Percentiles rank a stretch among this genome's conserved stretches.
Conservation (phyloP, 2,797 vertebrate genomes). For the Acipenser transmontanus region DNA sequence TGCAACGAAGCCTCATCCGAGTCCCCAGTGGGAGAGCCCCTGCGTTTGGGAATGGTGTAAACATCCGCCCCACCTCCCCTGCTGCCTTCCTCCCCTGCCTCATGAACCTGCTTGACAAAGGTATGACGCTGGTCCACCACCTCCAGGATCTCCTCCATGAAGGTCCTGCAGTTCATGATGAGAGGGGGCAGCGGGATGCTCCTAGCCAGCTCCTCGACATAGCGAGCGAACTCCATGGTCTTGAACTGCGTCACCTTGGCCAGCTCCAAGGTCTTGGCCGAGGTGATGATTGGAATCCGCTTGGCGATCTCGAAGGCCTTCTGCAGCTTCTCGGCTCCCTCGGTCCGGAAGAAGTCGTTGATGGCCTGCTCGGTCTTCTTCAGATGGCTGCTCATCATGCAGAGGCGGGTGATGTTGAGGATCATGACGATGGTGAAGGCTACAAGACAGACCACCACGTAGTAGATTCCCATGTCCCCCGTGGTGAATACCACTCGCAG, state of each 20-base stretch:
- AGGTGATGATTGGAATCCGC: slow-evolving; percentile 95
- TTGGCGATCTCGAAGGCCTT: slow-evolving; percentile 98
- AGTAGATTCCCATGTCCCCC: slow-evolving; percentile 95
- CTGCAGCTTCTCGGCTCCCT: slow-evolving; percentile 95
- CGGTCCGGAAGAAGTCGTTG: slow-evolving; percentile 96
- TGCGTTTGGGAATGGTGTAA: slow-evolving; percentile 79
- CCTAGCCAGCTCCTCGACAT: slow-evolving; percentile 91
- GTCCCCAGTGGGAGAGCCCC: slow-evolving; percentile 77
- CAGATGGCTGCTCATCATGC: slow-evolving; percentile 98
- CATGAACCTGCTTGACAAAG: slow-evolving; percentile 75
- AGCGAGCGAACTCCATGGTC: slow-evolving; percentile 96
- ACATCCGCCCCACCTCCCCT: slow-evolving; percentile 57
- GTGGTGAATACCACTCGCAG: slow-evolving; percentile 86
- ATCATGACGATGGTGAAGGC: slow-evolving; percentile 94
- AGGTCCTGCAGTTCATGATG: slow-evolving; percentile 96
- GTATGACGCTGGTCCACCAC: slow-evolving; percentile 92
- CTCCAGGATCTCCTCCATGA: slow-evolving; percentile 97
- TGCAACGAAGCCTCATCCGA: slow-evolving; percentile 86
- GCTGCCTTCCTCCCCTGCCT: slow-evolving; percentile 35
- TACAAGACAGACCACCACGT: slow-evolving; percentile 93
- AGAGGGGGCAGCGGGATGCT: slow-evolving; percentile 96
- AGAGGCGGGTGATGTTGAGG: slow-evolving; percentile 87
- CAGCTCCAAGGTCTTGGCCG: slow-evolving; percentile 93
- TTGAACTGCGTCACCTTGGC: slow-evolving; percentile 98
- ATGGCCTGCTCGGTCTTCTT: slow-evolving; percentile 98